phyloP scores from a whole-genome alignment of 2,888 invertebrate species.

The Harmothoe impar region DNA sequence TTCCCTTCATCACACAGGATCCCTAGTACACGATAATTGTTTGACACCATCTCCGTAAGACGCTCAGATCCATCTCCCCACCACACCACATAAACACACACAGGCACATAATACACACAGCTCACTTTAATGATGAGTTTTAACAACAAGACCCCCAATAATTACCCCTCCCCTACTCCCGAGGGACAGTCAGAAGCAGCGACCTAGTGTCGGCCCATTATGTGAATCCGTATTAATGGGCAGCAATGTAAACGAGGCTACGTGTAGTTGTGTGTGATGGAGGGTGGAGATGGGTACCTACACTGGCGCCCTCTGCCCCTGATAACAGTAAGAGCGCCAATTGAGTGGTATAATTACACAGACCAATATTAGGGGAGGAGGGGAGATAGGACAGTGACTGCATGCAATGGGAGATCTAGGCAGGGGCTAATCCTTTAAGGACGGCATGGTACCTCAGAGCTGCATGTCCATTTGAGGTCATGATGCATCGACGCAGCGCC shows the following conservation, averaged over 20 bases:
- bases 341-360: slow-evolving; percentile 17
- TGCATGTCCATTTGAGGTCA: too few relatives aligned
- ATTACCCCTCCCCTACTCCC: background rate
- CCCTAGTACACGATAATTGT: too few relatives aligned
- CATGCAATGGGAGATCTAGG: too few relatives aligned
- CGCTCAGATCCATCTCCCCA: background rate
- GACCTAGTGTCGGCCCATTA: background rate
- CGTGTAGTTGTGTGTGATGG: background rate
- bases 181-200: background rate
- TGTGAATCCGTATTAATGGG: background rate
- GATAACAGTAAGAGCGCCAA: slow-evolving; percentile 12
- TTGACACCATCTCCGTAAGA: too few relatives aligned
- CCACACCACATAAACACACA: background rate
- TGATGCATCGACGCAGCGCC: too few relatives aligned
- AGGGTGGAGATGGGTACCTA: too few relatives aligned
- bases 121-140: background rate
- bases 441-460: too few relatives aligned
- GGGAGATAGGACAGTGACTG: background rate
- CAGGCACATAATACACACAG: background rate
- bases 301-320: too few relatives aligned
- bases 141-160: background rate
- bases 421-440: too few relatives aligned
- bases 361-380: background rate
- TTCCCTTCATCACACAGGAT: too few relatives aligned
- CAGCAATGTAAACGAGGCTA: background rate